Conservation (phyloP, 2,797 vertebrate species). For the Helostoma temminkii region DNA sequence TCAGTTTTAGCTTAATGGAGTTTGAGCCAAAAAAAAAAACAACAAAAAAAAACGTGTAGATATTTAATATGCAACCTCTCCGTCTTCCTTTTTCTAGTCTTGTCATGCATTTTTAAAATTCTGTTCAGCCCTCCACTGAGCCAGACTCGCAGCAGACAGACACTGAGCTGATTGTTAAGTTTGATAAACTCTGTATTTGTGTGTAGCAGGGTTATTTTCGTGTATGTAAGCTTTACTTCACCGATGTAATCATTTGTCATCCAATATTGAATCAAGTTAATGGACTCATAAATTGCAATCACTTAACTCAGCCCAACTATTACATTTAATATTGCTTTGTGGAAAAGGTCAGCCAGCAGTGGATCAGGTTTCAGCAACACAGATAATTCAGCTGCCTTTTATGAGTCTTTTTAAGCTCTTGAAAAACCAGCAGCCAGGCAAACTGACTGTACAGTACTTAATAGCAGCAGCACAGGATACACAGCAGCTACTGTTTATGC, state of each 20-base stretch:
- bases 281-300: constrained; percentile 79
- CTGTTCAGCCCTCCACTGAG: constrained; percentile 60
- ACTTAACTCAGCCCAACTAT: constrained; percentile 73
- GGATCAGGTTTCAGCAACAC: constrained; percentile 65
- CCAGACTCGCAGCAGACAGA: constrained; percentile 66
- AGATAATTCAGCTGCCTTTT: constrained; percentile 71
- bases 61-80: constrained; percentile 63
- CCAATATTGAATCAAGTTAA: constrained; percentile 76
- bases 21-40: constrained; percentile 16
- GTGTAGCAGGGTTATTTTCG: constrained; percentile 49
- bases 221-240: constrained; percentile 62
- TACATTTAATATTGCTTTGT: constrained; percentile 76
- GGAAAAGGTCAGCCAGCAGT: constrained; percentile 73
- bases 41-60: constrained; percentile 28
- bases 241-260: constrained; percentile 73
- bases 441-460: constrained; percentile 53
- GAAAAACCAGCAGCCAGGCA: constrained; percentile 54
- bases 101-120: constrained; percentile 75
- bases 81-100: constrained; percentile 31
- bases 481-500: constrained; percentile 57
- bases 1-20: constrained; percentile 64
- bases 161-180: constrained; percentile 72
- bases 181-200: constrained; percentile 66
- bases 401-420: constrained; percentile 61
- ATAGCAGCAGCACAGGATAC: constrained; percentile 41